Conservation (phyloP, 2,113 vertebrate genomes). For the Spea bombifrons region DNA sequence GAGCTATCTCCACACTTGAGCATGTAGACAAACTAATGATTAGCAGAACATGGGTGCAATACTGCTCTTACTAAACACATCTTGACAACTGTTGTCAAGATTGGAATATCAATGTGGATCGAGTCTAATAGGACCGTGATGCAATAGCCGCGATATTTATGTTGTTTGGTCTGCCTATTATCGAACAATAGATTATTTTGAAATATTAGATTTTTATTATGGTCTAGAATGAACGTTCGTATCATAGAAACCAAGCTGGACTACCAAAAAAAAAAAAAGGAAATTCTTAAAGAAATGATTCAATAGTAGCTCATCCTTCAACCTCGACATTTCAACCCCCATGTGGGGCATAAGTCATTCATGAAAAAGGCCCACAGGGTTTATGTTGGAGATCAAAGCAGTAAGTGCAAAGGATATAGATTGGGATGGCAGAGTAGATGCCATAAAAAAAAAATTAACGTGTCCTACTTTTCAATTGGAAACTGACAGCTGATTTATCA, state of each 20-base stretch:
- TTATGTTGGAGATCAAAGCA: constrained; percentile 42
- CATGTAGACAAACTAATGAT: not conserved
- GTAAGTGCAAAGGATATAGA: constrained; percentile 45
- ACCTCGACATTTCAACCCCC: constrained; percentile 40
- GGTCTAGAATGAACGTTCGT: not conserved
- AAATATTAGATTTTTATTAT: not conserved
- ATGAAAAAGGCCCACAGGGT: constrained; percentile 42
- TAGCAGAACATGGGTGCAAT: not conserved
- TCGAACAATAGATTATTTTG: not conserved
- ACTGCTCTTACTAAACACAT: not conserved
- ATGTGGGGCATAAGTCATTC: constrained; percentile 47
- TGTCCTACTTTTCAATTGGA: constrained; percentile 43
- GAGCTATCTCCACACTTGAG: not conserved
- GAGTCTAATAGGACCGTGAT: not conserved
- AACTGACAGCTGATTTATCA: constrained; percentile 38
- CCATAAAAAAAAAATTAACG: constrained; percentile 12
- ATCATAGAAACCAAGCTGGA: constrained; percentile 11
- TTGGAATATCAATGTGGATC: not conserved
- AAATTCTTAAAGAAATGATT: constrained; percentile 37
- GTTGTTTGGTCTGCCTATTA: not conserved
- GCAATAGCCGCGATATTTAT: not conserved
- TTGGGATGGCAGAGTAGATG: constrained; percentile 30
- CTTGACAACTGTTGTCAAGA: not conserved
- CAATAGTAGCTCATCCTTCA: constrained; percentile 37
- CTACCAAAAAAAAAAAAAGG: constrained; percentile 28